Conservation (phyloP, 2,113 vertebrate genomes). For the Serilophus lunatus region DNA sequence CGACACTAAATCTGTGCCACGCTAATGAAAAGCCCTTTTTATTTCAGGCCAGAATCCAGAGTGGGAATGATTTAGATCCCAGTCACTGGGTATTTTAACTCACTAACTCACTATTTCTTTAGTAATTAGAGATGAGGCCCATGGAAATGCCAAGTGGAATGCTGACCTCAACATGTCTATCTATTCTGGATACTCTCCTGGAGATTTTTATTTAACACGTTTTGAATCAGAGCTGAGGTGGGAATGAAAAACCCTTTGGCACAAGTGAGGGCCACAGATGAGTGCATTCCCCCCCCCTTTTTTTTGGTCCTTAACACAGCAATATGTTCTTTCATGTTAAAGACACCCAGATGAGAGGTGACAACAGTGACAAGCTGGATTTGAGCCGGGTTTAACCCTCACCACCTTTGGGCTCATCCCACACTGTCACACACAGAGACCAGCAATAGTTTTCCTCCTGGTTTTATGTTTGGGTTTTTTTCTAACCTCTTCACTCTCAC, state of each 20-base stretch:
- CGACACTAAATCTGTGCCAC: conserved; percentile 48
- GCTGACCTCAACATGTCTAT: conserved; percentile 41
- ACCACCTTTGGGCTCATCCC: background rate
- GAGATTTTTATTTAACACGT: conserved; percentile 45
- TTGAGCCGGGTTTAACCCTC: background rate
- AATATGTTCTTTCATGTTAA: conserved; percentile 13
- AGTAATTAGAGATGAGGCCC: conserved; percentile 62
- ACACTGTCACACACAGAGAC: background rate
- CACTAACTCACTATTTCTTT: conserved; percentile 55
- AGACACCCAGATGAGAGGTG: background rate
- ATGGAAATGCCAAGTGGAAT: background rate
- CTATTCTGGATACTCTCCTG: conserved; percentile 48
- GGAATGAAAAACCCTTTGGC: conserved; percentile 37
- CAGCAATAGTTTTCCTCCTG: background rate
- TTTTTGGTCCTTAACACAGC: background rate
- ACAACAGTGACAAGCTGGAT: background rate
- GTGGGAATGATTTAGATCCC: conserved; percentile 61
- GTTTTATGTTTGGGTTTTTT: conserved; percentile 50
- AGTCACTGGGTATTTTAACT: conserved; percentile 35
- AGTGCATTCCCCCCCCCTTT: background rate
- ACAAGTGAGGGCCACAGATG: background rate
- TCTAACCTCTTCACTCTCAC: conserved; percentile 61
- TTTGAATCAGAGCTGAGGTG: conserved; percentile 32
- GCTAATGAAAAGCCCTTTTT: conserved; percentile 52
- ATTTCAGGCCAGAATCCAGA: conserved; percentile 47